Evolutionary conservation across 2,113 vertebrate genomes (phyloP).

Genomic region (Phoxinus phoxinus): DNA sequence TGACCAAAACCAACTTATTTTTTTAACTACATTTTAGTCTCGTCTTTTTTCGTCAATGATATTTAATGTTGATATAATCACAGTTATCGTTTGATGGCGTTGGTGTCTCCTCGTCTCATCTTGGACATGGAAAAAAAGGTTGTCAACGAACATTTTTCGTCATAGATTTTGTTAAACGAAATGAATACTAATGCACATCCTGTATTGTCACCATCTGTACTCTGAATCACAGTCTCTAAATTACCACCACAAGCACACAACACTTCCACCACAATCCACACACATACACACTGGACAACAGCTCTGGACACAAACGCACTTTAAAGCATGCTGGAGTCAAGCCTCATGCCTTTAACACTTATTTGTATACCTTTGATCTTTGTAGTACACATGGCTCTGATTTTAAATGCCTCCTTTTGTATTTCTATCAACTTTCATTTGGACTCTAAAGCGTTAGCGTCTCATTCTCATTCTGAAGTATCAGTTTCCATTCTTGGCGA

Average conservation of each 20-base stretch:
- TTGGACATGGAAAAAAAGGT: too few species aligned
- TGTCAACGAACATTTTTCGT: too few species aligned
- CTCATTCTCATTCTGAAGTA: constrained; percentile 42
- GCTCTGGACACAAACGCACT: background rate
- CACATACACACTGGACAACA: background rate
- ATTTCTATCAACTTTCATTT: background rate
- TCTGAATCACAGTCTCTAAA: constrained; percentile 65
- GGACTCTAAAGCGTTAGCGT: constrained; percentile 1
- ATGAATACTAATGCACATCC: constrained; percentile 64
- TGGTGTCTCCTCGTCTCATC: too few species aligned
- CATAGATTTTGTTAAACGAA: too few species aligned
- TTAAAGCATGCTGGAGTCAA: background rate
- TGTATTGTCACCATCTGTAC: constrained; percentile 72
- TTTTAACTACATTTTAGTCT: too few species aligned
- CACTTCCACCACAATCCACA: constrained; percentile 9
- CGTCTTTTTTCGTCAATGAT: too few species aligned
- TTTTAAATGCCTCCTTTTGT: background rate
- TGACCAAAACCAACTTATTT: too few species aligned
- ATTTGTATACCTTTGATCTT: background rate
- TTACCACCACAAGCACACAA: constrained; percentile 42
- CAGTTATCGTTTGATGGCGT: too few species aligned
- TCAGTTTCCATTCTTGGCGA: constrained; percentile 45
- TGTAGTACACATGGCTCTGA: background rate
- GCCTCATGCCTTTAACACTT: background rate
- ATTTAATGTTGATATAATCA: too few species aligned